Evolutionary conservation across 2,888 invertebrate species (phyloP).

Genomic region (Exocentrus adspersus): DNA sequence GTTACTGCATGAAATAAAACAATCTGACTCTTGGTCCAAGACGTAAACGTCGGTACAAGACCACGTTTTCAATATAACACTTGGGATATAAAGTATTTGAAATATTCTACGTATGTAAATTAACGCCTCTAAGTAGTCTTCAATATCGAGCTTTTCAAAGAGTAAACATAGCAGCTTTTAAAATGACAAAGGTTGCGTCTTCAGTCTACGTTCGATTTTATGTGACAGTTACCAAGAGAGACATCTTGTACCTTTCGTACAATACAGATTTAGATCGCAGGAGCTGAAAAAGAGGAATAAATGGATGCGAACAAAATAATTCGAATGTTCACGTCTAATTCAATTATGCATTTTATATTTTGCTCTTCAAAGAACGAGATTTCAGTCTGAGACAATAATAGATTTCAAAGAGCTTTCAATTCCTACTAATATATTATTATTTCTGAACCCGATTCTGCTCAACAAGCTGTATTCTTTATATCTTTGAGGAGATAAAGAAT

Average conservation of each 20-base stretch:
- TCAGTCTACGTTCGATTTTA: too few relatives aligned
- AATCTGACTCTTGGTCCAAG: too few relatives aligned
- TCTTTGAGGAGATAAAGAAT: constrained; percentile 26
- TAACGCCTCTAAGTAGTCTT: too few relatives aligned
- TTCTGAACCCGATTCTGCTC: constrained; percentile 20
- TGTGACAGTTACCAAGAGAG: too few relatives aligned
- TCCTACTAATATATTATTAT: constrained; percentile 23
- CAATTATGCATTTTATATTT: constrained; percentile 15
- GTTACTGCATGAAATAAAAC: too few relatives aligned
- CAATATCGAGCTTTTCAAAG: too few relatives aligned
- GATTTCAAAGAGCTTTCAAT: constrained; percentile 23
- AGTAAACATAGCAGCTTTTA: too few relatives aligned
- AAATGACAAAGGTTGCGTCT: too few relatives aligned
- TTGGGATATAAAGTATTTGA: too few relatives aligned
- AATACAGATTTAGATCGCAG: background rate
- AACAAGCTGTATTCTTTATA: constrained; percentile 26
- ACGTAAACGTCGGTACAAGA: too few relatives aligned
- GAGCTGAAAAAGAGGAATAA: background rate
- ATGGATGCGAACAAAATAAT: constrained; percentile 8
- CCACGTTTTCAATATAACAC: too few relatives aligned
- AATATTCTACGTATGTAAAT: too few relatives aligned
- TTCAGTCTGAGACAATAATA: constrained; percentile 23
- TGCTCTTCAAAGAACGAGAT: background rate
- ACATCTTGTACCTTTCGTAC: background rate
- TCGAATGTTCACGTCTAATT: constrained; percentile 3